Evolutionary conservation across 2,113 vertebrate species (phyloP), one percentile per base, ranked within the genome.

Genomic region (Vicugna pacos): DNA sequence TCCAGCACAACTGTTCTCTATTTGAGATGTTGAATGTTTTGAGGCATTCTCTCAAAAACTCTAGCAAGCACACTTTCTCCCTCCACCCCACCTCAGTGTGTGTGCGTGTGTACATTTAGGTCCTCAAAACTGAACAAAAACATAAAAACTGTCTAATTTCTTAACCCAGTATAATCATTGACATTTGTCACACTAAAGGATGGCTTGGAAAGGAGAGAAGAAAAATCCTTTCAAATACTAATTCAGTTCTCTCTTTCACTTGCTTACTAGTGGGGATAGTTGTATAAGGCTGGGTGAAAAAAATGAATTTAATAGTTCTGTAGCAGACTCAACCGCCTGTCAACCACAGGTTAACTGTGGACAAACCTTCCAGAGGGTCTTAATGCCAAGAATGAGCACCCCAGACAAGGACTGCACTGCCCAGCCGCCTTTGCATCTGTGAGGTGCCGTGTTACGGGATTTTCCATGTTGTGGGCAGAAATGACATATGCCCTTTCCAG

Each of bases 11-110:
- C 17, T 73, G 5, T 58, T 93, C 46, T 46, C 11, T 65, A 26
- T 65, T 92, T 77, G 60, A 50, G 67, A 56, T 77, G 24, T 32
- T 58, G 65, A 94, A 35, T 93, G 56, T 76, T 93, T 93, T 38
- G 73, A 89, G 70, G 91, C 11, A 56, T 35, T 77, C 3, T 93
- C 81, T 85, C 22, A 83, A 81, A 85, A 69, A 56, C 32, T 80
- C 79, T 50, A 94, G 38, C 14, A 87, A 75, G 7, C 1, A 2
- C 9, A 10, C 14, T 64, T 14, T 28, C 77, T 35, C 20, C 30
- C 1, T n/a, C 8, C 46, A 42, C 38, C 38, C 38, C 38, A 42
- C 38, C 38, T 17, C 15, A 16, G 28, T 30, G 10, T 38, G 30
- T 65, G 54, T 64, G 6, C 52, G 26, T 54, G 28, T 48, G 64